Conservation (phyloP, 1,140 invertebrate genomes). For the Yoshiicerus persimilis region DNA sequence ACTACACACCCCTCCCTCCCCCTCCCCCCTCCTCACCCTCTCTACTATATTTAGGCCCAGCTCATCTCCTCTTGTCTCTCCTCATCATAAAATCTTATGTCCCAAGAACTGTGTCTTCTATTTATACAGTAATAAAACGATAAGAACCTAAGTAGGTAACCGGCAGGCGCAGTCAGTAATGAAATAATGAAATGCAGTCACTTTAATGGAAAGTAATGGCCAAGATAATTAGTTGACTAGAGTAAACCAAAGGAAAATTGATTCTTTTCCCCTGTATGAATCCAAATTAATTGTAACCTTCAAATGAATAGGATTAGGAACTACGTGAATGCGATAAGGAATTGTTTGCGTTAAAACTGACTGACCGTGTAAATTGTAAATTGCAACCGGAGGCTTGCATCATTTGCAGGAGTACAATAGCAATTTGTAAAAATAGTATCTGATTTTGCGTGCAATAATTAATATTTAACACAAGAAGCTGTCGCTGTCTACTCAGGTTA, state of each 20-base stretch:
- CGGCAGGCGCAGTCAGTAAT: background rate
- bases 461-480: background rate
- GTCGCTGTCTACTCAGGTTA: background rate
- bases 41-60: too few species aligned
- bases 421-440: background rate
- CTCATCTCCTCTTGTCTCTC: too few species aligned
- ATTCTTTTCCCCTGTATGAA: background rate
- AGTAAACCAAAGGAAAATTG: background rate
- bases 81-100: background rate
- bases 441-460: background rate
- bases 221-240: background rate
- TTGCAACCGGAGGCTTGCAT: background rate
- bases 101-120: too few species aligned
- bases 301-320: too few species aligned
- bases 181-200: background rate
- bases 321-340: background rate
- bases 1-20: background rate
- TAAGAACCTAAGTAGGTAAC: background rate
- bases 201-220: background rate
- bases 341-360: background rate
- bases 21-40: too few species aligned
- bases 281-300: background rate
- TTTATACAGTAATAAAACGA: background rate
- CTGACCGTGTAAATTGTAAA: too few species aligned
- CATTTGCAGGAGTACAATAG: background rate